A percentile compares a stretch with the other conserved stretches of the same genome.
Conservation (phyloP, 2,113 vertebrate species). For the Girardinichthys multiradiatus region DNA sequence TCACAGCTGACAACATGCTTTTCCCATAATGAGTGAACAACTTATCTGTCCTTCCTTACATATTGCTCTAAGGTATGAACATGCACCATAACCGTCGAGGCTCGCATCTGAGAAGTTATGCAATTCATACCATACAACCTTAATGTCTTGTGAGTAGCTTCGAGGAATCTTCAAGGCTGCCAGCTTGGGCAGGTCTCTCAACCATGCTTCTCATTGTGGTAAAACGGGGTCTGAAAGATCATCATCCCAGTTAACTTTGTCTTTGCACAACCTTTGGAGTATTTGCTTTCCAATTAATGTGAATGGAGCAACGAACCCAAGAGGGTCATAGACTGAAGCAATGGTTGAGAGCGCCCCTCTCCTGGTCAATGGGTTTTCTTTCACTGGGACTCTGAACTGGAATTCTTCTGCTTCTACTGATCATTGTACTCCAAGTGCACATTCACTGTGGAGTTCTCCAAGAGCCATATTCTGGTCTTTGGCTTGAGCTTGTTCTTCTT, state of each 20-base stretch:
- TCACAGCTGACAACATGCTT: neutral
- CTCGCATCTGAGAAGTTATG: neutral
- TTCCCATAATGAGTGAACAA: neutral
- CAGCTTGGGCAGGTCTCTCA: neutral
- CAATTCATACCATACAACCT: neutral
- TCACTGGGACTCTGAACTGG: neutral
- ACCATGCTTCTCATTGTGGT: neutral
- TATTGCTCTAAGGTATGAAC: constrained; percentile 9
- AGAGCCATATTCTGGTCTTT: too few species aligned
- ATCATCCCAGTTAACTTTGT: neutral
- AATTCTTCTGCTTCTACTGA: neutral
- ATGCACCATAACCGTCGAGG: neutral
- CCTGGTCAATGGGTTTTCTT: neutral
- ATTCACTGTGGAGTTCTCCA: neutral
- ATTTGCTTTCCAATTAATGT: neutral
- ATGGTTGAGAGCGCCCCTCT: neutral
- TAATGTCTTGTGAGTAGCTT: too few species aligned
- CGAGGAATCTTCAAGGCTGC: neutral
- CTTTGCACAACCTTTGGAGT: neutral
- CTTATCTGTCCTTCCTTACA: constrained; percentile 3
- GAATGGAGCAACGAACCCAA: neutral
- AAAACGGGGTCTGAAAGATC: neutral
- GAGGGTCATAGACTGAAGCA: neutral
- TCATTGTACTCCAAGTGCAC: too few species aligned
- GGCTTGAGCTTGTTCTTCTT: too few species aligned